These are phyloP conservation scores for Phyllotreta striolata DNA, from an alignment of 2,888 invertebrate genomes.

Conservation along the genomic window DNA sequence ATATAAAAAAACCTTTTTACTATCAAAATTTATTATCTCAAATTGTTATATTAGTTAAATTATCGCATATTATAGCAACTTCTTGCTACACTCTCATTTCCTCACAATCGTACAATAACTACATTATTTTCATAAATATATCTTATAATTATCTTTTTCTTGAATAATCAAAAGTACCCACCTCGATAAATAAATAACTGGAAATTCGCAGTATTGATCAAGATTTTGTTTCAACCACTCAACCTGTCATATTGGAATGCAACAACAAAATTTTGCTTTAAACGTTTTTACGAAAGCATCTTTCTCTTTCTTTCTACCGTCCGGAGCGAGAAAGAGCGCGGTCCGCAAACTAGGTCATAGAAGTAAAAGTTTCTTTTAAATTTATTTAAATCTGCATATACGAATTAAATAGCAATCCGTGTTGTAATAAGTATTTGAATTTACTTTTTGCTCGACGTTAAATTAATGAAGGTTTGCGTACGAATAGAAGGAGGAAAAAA, in stretches of 20 bases:
- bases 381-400: conserved; percentile 43
- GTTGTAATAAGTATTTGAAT: conserved; percentile 42
- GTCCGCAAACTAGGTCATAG: conserved; percentile 42
- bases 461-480: conserved; percentile 11
- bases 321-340: neutral
- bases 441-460: conserved; percentile 39
- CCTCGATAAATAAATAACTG: too few species aligned
- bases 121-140: too few species aligned
- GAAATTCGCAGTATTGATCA: too few species aligned
- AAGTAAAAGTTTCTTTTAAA: conserved; percentile 45
- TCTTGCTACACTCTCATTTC: too few species aligned
- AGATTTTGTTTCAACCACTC: conserved; percentile 1
- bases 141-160: too few species aligned
- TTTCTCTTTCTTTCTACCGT: conserved; percentile 3
- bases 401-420: conserved; percentile 36
- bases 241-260: conserved; percentile 6
- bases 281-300: too few species aligned
- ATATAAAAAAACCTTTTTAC: too few species aligned
- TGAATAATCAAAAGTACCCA: too few species aligned
- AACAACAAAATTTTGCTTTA: conserved; percentile 3
- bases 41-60: too few species aligned
- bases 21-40: too few species aligned
- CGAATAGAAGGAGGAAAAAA: neutral
- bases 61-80: too few species aligned
- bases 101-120: too few species aligned